A percentile compares a stretch with the other conserved stretches of the same genome.
Evolutionary conservation across 2,113 vertebrate genomes (phyloP).

Genomic region (Mustelus asterias): DNA sequence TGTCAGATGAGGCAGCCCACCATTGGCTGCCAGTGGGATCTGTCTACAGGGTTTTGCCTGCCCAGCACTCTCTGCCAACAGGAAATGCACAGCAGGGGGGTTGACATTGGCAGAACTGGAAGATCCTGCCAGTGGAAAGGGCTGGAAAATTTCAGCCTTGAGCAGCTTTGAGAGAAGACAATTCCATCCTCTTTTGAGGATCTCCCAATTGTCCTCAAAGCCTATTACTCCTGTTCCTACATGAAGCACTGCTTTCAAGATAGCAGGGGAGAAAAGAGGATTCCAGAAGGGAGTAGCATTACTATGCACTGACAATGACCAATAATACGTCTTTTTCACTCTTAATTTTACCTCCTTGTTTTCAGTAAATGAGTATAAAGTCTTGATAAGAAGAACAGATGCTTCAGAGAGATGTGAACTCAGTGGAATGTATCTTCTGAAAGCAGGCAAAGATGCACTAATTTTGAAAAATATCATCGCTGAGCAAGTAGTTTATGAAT

Average conservation of each 20-base stretch:
- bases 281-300: not conserved
- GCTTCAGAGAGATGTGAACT: conserved; percentile 33
- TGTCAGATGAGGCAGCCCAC: too few relatives aligned
- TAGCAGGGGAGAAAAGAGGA: not conserved
- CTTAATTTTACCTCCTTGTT: not conserved
- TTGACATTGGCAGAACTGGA: too few relatives aligned
- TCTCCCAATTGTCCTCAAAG: not conserved
- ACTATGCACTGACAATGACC: not conserved
- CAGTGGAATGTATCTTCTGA: conserved; percentile 24
- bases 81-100: too few relatives aligned
- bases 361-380: conserved; percentile 1
- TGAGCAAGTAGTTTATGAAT: conserved; percentile 14
- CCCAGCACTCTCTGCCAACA: too few relatives aligned
- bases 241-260: not conserved
- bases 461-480: conserved; percentile 20
- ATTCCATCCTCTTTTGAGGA: not conserved
- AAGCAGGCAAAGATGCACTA: not conserved
- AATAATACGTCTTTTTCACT: not conserved
- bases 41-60: too few relatives aligned
- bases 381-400: conserved; percentile 28
- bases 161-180: not conserved
- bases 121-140: too few relatives aligned
- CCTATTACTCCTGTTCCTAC: not conserved
- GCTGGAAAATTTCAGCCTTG: not conserved
- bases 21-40: too few relatives aligned